These are phyloP conservation scores for Luscinia luscinia DNA, from an alignment of 2,797 vertebrate species.

Conservation along the genomic window DNA sequence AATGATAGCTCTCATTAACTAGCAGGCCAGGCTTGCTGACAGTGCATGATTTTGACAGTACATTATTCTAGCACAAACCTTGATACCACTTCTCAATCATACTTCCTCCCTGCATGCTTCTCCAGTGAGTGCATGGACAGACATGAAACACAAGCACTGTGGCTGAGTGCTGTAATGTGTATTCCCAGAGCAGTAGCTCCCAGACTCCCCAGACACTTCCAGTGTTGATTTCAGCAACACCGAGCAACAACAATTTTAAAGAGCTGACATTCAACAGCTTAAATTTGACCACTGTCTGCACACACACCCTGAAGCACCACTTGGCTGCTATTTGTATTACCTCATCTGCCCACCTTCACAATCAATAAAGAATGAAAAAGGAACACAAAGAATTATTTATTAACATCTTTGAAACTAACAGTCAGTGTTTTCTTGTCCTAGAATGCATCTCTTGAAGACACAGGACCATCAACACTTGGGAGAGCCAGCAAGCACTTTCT, in stretches of 20 bases:
- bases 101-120: background rate
- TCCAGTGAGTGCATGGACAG: background rate
- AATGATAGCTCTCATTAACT: background rate
- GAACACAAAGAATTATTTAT: conserved; percentile 36
- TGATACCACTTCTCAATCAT: background rate
- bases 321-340: background rate
- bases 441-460: conserved; percentile 27
- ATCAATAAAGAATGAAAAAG: background rate
- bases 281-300: background rate
- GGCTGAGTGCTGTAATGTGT: background rate
- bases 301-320: background rate
- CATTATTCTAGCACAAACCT: background rate
- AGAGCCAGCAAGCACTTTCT: conserved; percentile 5
- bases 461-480: background rate
- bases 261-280: background rate
- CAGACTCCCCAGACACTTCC: background rate
- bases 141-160: background rate
- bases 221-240: background rate
- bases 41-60: background rate
- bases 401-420: conserved; percentile 41
- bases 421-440: background rate
- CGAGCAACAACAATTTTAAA: background rate
- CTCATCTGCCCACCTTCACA: background rate
- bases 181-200: background rate
- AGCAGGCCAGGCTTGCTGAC: background rate